A percentile compares a stretch with the other conserved stretches of the same genome.
Evolutionary conservation across 2,797 vertebrate species (phyloP).

Genomic region (Lagodon rhomboides): DNA sequence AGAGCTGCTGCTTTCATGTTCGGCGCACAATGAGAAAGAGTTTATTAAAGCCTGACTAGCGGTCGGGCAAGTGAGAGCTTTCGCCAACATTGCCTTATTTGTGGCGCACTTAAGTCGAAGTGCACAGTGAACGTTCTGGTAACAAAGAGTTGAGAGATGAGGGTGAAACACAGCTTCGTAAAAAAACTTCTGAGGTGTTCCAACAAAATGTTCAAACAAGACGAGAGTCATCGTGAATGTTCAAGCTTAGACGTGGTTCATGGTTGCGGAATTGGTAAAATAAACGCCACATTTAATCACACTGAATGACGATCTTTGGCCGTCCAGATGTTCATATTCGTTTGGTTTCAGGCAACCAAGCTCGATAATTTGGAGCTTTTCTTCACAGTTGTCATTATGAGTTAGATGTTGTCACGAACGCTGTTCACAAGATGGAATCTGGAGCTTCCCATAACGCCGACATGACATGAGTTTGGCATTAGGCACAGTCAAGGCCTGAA

Average conservation of each 20-base stretch:
- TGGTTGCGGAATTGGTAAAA: no score
- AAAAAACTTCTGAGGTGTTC: not conserved
- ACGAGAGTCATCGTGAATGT: no score
- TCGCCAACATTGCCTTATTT: conserved; percentile 1
- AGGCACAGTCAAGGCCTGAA: no score
- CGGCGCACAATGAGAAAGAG: conserved; percentile 41
- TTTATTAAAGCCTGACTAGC: conserved; percentile 25
- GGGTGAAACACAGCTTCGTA: rapidly evolving
- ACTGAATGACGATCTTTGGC: no score
- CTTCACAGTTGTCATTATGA: not conserved
- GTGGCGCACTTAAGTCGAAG: not conserved
- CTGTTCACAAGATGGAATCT: not conserved
- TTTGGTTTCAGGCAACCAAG: not conserved
- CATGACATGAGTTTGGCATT: not conserved
- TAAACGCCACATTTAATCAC: no score
- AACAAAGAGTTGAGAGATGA: not conserved
- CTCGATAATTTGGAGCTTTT: not conserved
- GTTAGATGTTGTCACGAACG: not conserved
- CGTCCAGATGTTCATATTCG: no score
- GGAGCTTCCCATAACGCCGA: not conserved
- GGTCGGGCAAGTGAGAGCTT: conserved; percentile 12
- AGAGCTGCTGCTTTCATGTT: conserved; percentile 73
- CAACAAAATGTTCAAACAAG: not conserved
- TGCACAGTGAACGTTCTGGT: not conserved
- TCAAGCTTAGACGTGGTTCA: no score